Base-by-base conservation (phyloP, 2,113 vertebrate species). In the Verasper variegatus region DNA sequence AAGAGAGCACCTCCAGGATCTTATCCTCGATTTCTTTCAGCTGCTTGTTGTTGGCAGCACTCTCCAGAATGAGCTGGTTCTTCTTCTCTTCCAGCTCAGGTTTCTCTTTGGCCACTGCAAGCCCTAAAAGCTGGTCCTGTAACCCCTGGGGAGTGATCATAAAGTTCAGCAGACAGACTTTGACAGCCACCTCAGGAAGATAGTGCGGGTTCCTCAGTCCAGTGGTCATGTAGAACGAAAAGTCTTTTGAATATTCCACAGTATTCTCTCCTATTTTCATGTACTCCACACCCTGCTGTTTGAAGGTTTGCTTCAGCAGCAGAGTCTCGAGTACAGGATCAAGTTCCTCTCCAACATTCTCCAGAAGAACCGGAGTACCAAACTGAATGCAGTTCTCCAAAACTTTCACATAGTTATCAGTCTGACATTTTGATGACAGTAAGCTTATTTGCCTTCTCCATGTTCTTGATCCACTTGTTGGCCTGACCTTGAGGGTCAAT, bases 401-500 rank as follows among this genome's bases (percentile, higher is more conserved):
- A 0, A 79, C 88, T 72, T 96, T 95, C 60, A 97, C 89, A 4
- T 97, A 98, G 85, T 94, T 94, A 5, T 86, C 31, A 62, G n/a
- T 98, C 97, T 1, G 97, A 95, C 31, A 96, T 92, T 83, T 97
- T 98, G 89, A 97, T 96, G 67, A 96, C 91, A 1, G 93, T 89
- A 12, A 98, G 92, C 47, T 92, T 96, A 78, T 97, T 98, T 0
- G 17, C 70, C 81, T 96, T 97, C 87, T 98, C 97, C 97, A 98
- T 96, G 75, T 97, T 98, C 82, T 97, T 99, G 69, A 99, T 79
- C 97, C 97, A 99, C 40, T 97, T 97, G 88, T 97, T 98, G 83
- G 97, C 97, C 88, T 99, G 97, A 26, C 96, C 95, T 87, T 99
- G 97, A 68, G 97, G 97, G 82, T 98, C 97, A 59, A 98, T 97